Evolutionary conservation across 2,888 invertebrate genomes (phyloP).

Genomic region (Germaria angustata): DNA sequence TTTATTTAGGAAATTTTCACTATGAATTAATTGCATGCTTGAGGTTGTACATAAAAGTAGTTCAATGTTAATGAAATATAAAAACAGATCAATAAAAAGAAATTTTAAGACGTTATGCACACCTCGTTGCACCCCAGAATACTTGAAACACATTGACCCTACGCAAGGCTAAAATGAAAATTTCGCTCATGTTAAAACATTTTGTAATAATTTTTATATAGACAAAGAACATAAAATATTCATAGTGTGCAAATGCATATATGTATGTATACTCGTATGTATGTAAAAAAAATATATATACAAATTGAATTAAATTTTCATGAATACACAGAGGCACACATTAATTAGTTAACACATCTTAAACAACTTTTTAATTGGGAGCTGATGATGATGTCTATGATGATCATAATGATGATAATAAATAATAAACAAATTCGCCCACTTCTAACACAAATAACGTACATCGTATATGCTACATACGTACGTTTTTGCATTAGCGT

Average conservation of each 20-base stretch:
- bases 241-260: too few relatives aligned
- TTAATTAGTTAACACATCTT: not conserved
- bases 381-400: not conserved
- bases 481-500: not conserved
- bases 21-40: not conserved
- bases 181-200: not conserved
- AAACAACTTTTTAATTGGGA: constrained; percentile 3
- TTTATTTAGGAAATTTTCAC: not conserved
- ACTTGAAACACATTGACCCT: constrained; percentile 36
- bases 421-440: constrained; percentile 47
- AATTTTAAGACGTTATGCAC: constrained; percentile 1
- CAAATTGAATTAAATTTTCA: too few relatives aligned
- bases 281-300: too few relatives aligned
- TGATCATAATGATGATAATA: constrained; percentile 30
- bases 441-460: too few relatives aligned
- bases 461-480: not conserved
- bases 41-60: not conserved
- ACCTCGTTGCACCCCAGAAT: too few relatives aligned
- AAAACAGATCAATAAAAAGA: constrained; percentile 2
- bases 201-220: not conserved
- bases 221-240: not conserved
- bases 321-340: not conserved
- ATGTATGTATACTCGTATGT: too few relatives aligned
- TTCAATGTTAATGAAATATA: constrained; percentile 38
- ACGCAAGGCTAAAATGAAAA: constrained; percentile 22